phyloP scores from a whole-genome alignment of 64 coral and sea anemone species.

The Trachythela sp. region DNA sequence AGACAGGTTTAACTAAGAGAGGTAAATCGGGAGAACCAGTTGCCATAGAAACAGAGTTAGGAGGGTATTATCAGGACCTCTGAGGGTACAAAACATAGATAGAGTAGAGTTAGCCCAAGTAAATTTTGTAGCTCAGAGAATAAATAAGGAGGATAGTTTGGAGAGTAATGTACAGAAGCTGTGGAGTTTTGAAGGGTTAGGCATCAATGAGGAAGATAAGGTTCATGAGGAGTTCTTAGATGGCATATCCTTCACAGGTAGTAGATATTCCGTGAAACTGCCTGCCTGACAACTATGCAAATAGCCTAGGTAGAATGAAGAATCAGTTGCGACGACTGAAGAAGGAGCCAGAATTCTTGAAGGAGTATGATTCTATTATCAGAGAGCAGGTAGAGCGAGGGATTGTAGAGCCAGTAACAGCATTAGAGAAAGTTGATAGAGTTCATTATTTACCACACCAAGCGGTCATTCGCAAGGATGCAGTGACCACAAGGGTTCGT shows the following conservation, averaged over 20 bases:
- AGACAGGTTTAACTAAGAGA: not conserved
- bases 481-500: no score
- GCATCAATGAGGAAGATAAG: not conserved
- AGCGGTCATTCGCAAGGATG: no score
- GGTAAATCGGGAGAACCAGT: not conserved
- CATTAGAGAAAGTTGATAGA: no score
- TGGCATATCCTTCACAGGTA: not conserved
- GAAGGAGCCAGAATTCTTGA: not conserved
- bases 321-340: not conserved
- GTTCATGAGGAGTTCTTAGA: not conserved
- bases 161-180: not conserved
- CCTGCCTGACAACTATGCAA: not conserved
- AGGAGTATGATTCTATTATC: not conserved
- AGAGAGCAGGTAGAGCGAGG: not conserved
- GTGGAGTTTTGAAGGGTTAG: not conserved
- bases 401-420: not conserved
- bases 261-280: not conserved
- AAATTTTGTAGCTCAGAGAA: no score
- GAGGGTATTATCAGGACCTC: not conserved
- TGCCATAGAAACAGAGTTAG: not conserved
- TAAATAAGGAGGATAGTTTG: no score
- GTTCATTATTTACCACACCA: no score
- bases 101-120: not conserved
- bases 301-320: not conserved
- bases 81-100: not conserved